Conservation (phyloP, 2,888 invertebrate species). For the Linyphia triangularis region DNA sequence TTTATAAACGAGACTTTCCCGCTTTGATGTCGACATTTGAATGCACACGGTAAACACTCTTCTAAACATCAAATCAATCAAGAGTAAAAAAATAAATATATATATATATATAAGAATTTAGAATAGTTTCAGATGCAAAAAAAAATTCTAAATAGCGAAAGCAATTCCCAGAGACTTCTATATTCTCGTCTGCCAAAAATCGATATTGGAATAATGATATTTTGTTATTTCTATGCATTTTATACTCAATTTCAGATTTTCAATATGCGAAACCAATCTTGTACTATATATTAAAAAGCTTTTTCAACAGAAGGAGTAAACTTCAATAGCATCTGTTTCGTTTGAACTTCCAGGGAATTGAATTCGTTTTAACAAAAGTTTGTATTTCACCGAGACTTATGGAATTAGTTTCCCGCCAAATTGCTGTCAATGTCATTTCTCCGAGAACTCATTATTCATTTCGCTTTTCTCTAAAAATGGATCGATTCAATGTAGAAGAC, state of each 20-base stretch:
- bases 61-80: slow-evolving; percentile 15
- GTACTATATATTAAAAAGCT: background rate
- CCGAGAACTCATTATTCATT: background rate
- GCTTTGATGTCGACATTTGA: background rate
- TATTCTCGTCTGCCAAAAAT: background rate
- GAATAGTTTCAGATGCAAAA: background rate
- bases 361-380: background rate
- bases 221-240: too few species aligned
- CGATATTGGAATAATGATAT: background rate
- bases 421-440: background rate
- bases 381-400: background rate
- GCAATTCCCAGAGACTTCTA: background rate
- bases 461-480: background rate
- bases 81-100: background rate
- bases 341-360: background rate
- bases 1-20: slow-evolving; percentile 10
- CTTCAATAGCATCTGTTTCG: background rate
- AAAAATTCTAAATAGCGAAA: background rate
- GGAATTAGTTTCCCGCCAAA: background rate
- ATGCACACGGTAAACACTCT: background rate
- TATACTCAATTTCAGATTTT: background rate
- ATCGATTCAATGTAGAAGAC: background rate
- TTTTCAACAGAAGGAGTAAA: background rate
- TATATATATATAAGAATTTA: too few species aligned
- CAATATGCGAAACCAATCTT: background rate